A percentile compares a stretch with the other conserved stretches of the same genome.
Conservation (phyloP, 64 coral and sea anemone species). For the Platygyra sinensis region DNA sequence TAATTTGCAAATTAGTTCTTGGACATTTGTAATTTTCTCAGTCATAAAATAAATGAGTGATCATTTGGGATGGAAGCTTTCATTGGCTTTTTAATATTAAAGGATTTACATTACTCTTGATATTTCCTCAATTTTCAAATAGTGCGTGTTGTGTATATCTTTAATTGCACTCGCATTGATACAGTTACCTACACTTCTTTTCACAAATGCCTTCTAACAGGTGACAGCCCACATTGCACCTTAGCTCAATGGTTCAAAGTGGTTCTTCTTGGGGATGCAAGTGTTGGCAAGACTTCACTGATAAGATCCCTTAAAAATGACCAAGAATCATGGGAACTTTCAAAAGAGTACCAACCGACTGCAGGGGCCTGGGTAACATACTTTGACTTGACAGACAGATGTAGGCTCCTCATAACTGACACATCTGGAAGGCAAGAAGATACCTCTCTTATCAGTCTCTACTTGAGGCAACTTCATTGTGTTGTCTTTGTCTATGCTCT, state of each 20-base stretch:
- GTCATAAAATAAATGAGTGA: too few relatives aligned
- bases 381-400: conserved; percentile 32
- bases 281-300: conserved; percentile 71
- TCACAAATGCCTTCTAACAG: neutral
- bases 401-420: conserved; percentile 65
- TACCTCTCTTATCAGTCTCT: conserved; percentile 24
- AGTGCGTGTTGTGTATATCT: too few relatives aligned
- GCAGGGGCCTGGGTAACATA: conserved; percentile 33
- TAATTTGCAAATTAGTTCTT: too few relatives aligned
- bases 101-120: too few relatives aligned
- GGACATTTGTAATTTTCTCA: too few relatives aligned
- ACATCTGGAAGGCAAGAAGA: conserved; percentile 46
- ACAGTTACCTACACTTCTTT: neutral
- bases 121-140: too few relatives aligned
- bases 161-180: too few relatives aligned
- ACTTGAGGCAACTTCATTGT: conserved; percentile 65
- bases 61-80: too few relatives aligned
- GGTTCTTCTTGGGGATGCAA: conserved; percentile 72
- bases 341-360: conserved; percentile 54
- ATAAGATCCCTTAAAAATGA: conserved; percentile 31
- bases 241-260: conserved; percentile 42
- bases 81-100: too few relatives aligned
- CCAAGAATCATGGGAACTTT: neutral
- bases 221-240: neutral
- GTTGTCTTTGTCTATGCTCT: conserved; percentile 73